phyloP scores from a whole-genome alignment of 2,888 invertebrate genomes.

The Volucella zonaria region DNA sequence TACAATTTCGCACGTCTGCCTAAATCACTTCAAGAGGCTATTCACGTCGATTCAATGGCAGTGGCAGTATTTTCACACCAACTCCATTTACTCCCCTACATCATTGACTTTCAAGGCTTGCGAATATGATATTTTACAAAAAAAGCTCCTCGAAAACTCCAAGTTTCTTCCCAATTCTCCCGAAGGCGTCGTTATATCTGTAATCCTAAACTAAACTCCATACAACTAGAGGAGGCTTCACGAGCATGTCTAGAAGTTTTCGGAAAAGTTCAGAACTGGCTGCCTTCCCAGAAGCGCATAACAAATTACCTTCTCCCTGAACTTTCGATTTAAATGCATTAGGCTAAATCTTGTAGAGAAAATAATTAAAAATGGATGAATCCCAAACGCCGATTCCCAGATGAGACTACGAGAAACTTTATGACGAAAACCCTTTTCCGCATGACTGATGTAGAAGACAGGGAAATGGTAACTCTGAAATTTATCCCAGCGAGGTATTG shows the following conservation, averaged over 20 bases:
- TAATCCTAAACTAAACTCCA: not conserved
- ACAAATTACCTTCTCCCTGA: slow-evolving; percentile 43
- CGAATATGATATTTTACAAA: slow-evolving; percentile 52
- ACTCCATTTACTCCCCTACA: not conserved
- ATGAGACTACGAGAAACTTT: slow-evolving; percentile 31
- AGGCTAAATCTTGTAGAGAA: slow-evolving; percentile 48
- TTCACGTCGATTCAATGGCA: slow-evolving; percentile 41
- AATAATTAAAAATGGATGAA: slow-evolving; percentile 67
- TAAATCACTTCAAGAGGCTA: slow-evolving; percentile 39
- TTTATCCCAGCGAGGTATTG: slow-evolving; percentile 28
- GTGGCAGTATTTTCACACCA: not conserved
- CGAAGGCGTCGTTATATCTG: not conserved
- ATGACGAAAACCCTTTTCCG: slow-evolving; percentile 44
- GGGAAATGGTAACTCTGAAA: not conserved
- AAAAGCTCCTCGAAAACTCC: slow-evolving; percentile 41
- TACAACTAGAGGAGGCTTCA: not conserved
- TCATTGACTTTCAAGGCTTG: slow-evolving; percentile 33
- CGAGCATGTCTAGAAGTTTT: slow-evolving; percentile 22
- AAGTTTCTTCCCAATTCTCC: slow-evolving; percentile 13
- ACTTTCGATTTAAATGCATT: slow-evolving; percentile 65
- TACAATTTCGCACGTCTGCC: slow-evolving; percentile 13
- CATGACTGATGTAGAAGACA: not conserved
- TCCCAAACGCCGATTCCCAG: slow-evolving; percentile 15
- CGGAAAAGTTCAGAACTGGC: slow-evolving; percentile 2
- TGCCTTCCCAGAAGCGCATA: slow-evolving; percentile 10